phyloP scores from a whole-genome alignment of 1,140 invertebrate genomes.

The Aphelenchoides besseyi region DNA sequence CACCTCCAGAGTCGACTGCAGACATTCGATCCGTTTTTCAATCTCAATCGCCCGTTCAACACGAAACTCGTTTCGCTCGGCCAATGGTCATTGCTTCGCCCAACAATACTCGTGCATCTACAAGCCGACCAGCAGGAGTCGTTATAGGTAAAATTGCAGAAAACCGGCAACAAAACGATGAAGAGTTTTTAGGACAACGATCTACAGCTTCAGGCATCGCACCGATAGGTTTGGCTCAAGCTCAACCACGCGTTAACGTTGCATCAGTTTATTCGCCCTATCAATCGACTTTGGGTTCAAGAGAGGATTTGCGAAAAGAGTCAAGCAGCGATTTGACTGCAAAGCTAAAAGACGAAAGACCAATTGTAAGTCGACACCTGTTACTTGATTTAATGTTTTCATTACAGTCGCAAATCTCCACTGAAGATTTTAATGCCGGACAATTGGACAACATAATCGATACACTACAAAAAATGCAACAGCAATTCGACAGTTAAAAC shows the following conservation, averaged over 20 bases:
- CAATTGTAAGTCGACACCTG: neutral
- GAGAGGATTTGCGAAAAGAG: constrained; percentile 10
- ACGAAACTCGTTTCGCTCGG: constrained; percentile 14
- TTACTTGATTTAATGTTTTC: neutral
- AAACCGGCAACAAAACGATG: neutral
- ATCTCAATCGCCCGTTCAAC: constrained; percentile 2
- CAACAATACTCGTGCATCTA: neutral
- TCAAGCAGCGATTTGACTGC: neutral
- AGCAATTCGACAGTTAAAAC: neutral
- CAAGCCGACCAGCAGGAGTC: neutral
- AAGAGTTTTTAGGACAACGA: constrained; percentile 14
- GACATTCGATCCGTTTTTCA: neutral
- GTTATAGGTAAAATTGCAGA: neutral
- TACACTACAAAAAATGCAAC: neutral
- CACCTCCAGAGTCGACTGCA: constrained; percentile 20
- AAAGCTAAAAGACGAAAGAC: neutral
- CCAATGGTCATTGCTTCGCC: constrained; percentile 47
- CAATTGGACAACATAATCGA: neutral
- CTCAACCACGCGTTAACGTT: constrained; percentile 20
- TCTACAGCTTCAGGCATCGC: neutral
- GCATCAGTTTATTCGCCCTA: constrained; percentile 8
- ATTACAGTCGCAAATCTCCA: neutral
- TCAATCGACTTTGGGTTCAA: constrained; percentile 8
- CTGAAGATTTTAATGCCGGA: neutral
- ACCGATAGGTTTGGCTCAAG: constrained; percentile 14